Base-by-base conservation (phyloP, 2,113 vertebrate species). In the Osmerus eperlanus region DNA sequence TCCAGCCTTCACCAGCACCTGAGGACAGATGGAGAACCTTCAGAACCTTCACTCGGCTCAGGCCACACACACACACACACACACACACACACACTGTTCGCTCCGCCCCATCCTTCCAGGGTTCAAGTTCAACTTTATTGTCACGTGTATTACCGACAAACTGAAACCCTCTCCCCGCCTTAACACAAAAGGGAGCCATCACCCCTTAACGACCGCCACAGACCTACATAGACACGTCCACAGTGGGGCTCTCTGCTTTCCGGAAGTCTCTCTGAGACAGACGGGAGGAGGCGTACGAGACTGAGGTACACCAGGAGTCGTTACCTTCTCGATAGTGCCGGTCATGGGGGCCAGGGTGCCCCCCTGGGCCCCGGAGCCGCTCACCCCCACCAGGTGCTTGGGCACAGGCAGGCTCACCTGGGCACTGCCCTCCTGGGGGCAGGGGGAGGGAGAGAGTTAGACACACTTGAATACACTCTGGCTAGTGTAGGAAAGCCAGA, bases 261-360 rank as follows among this genome's bases (percentile, higher is more conserved):
- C 25, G 25, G 25, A 28, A 28, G 3, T 28, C 3, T 7, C 32
- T 36, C 41, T 47, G 41, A 12, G 32, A 29, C 3, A 36, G 41
- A 23, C 2, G 5, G 58, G 58, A 2, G 25, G 3, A 28, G 25
- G 25, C 3, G 25, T 28, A 28, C 3, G 25, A 28, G 25, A 28
- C 25, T 28, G 25, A 19, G 55, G 19, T 18, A 16, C 19, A 32
- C 28, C 3, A 41, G 41, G 41, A 47, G 41, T 2, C 5, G 41
- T 84, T 89, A 98, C 97, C 96, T 99, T 99, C 87, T 99, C 97
- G 68, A 99, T 93, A 36, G 96, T 98, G 78, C 97, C 97, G 0
- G 96, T 95, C 97, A 99, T 99, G 47, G 97, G 97, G 0, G 97
- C 97, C 56, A 96, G 72, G 0, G 96, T 87, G 14, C 93, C 93